These are phyloP conservation scores for Arctia plantaginis DNA, from an alignment of 2,888 invertebrate species.

Conservation along the genomic window DNA sequence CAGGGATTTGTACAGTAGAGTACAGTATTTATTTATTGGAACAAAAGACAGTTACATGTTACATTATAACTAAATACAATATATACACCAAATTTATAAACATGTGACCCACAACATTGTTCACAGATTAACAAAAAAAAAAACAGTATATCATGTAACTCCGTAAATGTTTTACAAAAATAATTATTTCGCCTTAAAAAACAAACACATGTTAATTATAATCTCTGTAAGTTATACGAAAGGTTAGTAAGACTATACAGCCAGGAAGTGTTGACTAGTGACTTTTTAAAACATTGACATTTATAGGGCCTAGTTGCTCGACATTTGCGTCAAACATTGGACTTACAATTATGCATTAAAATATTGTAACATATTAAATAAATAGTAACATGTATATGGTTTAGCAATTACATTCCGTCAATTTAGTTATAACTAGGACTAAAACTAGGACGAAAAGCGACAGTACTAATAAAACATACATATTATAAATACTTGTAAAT, in stretches of 20 bases:
- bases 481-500: too few species aligned
- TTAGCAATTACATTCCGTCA: neutral
- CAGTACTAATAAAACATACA: neutral
- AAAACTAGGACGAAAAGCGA: too few species aligned
- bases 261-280: conserved; percentile 36
- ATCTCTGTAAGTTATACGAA: neutral
- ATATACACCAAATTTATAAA: too few species aligned
- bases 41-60: too few species aligned
- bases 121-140: too few species aligned
- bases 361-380: neutral
- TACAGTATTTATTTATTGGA: too few species aligned
- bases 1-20: too few species aligned
- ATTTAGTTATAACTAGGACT: neutral
- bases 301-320: conserved; percentile 18
- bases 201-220: neutral
- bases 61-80: too few species aligned
- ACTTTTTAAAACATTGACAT: conserved; percentile 43
- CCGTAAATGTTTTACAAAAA: too few species aligned
- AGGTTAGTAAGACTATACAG: neutral
- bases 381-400: neutral
- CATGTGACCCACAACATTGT: too few species aligned
- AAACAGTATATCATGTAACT: too few species aligned
- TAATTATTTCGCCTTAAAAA: too few species aligned
- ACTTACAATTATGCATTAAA: conserved; percentile 19
- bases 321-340: conserved; percentile 26